These are phyloP conservation scores for Drosophila miranda DNA, from an alignment of 1,140 invertebrate species.

Conservation along the genomic window DNA sequence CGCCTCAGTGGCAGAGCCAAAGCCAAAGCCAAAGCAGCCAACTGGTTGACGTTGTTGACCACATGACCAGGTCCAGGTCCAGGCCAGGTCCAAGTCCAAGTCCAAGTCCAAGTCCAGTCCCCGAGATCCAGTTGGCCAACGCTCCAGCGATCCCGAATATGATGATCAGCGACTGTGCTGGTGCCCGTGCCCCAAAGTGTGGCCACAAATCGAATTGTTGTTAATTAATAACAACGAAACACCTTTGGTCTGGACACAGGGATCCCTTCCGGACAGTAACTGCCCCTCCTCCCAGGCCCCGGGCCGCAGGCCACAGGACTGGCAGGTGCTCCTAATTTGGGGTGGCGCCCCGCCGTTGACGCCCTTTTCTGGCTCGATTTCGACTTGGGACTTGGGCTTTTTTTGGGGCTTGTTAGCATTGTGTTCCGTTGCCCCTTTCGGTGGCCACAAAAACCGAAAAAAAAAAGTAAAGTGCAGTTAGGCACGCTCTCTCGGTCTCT, in stretches of 20 bases:
- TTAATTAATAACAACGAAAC: conserved; percentile 76
- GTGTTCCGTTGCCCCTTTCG: background rate
- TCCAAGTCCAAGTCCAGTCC: conserved; percentile 18
- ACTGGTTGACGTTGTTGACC: conserved; percentile 10
- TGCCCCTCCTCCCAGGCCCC: background rate
- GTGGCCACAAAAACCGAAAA: conserved; percentile 8
- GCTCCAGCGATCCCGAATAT: conserved; percentile 29
- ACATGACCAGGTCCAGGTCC: conserved; percentile 45
- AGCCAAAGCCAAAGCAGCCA: conserved; percentile 35
- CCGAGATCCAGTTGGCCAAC: conserved; percentile 38
- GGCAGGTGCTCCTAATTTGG: conserved; percentile 67
- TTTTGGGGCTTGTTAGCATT: conserved; percentile 48
- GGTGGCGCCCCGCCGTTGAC: conserved; percentile 65
- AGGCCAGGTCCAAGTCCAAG: conserved; percentile 1
- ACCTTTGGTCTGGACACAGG: conserved; percentile 52
- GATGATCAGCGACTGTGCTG: conserved; percentile 12
- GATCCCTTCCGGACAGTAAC: background rate
- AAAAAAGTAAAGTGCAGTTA: conserved; percentile 43
- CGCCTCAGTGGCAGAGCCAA: conserved; percentile 37
- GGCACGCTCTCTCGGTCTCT: background rate
- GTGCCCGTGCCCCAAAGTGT: conserved; percentile 58
- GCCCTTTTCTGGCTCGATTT: conserved; percentile 52
- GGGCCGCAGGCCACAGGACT: conserved; percentile 1
- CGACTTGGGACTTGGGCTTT: conserved; percentile 1
- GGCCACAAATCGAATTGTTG: conserved; percentile 75